Base-by-base conservation (phyloP, 2,797 vertebrate genomes). In the Geotrypetes seraphini region DNA sequence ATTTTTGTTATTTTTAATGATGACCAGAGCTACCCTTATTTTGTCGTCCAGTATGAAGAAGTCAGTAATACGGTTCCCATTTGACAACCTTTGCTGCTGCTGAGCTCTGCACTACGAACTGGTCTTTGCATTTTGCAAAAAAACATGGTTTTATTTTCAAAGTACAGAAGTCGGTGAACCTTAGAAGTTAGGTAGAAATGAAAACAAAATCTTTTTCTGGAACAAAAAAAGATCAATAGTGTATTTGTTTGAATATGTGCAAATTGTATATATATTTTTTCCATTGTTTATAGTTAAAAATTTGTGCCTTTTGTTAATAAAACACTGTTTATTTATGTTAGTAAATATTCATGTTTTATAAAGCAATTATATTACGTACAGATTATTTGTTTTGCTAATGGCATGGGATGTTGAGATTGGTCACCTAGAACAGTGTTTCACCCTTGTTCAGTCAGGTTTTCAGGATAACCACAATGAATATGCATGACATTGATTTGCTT, bases 1-100 rank as follows among this genome's bases (percentile, higher is more conserved):
- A 99, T 99, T 63, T 98, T 95, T 34, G 94, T 99, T 59, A 96
- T 98, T 75, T 99, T 99, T 68, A 97, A 97, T 3, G 94, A 97
- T 2, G 96, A 99, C 57, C 96, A 99, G 88, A 96, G 96, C 77
- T 99, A 97, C 62, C 94, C 96, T 3, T 99, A 99, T 69, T 99
- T 99, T 50, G 91, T 99, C 58, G 92, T 97, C 56, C 91, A 96
- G 10, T 97, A 99, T 5, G 94, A 97, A 68, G 94, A 97, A 75
- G 90, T 98, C 60, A 79, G 88, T 70, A 87, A 77, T 79, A 91
- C 89, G 5, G 92, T 99, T 4, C 66, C 81, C 33, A 81, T 99
- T 59, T 99, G 70, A 85, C 25, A 54, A 34, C 47, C 43, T 38
- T 60, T 34, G 16, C 38, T 43, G 60, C 66, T 68, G 71, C 63